A percentile compares a stretch with the other conserved stretches of the same genome.
Evolutionary conservation across 2,797 vertebrate species (phyloP).

Genomic region (Sebastes miniatus): DNA sequence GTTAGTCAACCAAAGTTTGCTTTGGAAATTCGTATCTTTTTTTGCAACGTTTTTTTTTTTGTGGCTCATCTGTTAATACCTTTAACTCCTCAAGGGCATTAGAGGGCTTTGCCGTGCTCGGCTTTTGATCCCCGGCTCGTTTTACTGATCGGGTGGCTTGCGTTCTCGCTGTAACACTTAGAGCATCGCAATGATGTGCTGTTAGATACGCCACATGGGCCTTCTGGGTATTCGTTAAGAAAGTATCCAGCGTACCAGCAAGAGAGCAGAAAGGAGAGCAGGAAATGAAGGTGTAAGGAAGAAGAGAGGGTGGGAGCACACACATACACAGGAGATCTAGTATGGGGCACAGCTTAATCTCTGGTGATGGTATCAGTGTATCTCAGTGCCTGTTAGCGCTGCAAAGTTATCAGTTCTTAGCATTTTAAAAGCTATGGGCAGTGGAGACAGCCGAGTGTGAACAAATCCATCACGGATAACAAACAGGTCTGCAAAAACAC

Average conservation of each 20-base stretch:
- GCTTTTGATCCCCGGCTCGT: not conserved
- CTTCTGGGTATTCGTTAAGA: constrained; percentile 13
- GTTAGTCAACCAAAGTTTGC: constrained; percentile 26
- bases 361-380: constrained; percentile 6
- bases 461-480: constrained; percentile 1
- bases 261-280: not conserved
- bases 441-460: not conserved
- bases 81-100: constrained; percentile 17
- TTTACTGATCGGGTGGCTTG: constrained; percentile 34
- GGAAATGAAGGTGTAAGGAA: not conserved
- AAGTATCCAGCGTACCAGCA: not conserved
- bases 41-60: constrained; percentile 9
- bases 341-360: not conserved
- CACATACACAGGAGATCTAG: not conserved
- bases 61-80: constrained; percentile 14
- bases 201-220: constrained; percentile 11
- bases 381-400: constrained; percentile 3
- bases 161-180: constrained; percentile 6
- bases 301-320: not conserved
- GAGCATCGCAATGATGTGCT: constrained; percentile 20
- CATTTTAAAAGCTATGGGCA: constrained; percentile 1
- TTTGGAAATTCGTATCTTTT: constrained; percentile 10
- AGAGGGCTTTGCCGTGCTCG: constrained; percentile 5
- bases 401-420: not conserved
- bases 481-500: constrained; percentile 14